Percentiles rank a stretch among this genome's conserved stretches.
Evolutionary conservation across 1,140 invertebrate species (phyloP).

Genomic region (Brachionus asplanchnoidis): DNA sequence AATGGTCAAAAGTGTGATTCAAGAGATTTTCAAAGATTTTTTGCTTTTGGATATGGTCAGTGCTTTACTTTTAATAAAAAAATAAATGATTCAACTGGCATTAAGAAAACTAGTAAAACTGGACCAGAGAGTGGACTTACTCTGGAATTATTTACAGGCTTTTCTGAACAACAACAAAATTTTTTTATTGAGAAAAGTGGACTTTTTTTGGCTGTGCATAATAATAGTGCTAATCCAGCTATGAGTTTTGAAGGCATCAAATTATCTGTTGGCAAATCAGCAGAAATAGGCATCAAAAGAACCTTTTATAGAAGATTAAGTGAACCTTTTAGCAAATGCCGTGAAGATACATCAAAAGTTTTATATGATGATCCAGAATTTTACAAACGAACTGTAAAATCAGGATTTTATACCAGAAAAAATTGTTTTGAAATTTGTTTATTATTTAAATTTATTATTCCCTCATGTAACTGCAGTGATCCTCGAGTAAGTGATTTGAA

Average conservation of each 20-base stretch:
- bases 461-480: slow-evolving; percentile 17
- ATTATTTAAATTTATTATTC: not conserved
- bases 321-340: not conserved
- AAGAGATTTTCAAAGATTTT: not conserved
- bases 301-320: not conserved
- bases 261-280: not conserved
- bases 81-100: not conserved
- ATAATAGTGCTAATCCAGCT: not conserved
- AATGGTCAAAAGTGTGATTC: not conserved
- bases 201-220: not conserved
- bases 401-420: not conserved
- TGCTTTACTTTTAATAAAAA: slow-evolving; percentile 29
- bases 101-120: not conserved
- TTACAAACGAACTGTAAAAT: not conserved
- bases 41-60: not conserved
- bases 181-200: not conserved
- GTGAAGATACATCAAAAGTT: not conserved
- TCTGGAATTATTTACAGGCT: not conserved
- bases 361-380: not conserved
- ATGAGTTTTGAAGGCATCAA: not conserved
- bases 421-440: slow-evolving; percentile 20
- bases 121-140: slow-evolving; percentile 2
- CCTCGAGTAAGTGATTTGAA: not conserved
- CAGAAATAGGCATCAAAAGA: not conserved
- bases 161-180: slow-evolving; percentile 22